Percentiles rank a stretch among this genome's conserved stretches.
Conservation (phyloP, 2,888 invertebrate species). For the Drepana falcataria region DNA sequence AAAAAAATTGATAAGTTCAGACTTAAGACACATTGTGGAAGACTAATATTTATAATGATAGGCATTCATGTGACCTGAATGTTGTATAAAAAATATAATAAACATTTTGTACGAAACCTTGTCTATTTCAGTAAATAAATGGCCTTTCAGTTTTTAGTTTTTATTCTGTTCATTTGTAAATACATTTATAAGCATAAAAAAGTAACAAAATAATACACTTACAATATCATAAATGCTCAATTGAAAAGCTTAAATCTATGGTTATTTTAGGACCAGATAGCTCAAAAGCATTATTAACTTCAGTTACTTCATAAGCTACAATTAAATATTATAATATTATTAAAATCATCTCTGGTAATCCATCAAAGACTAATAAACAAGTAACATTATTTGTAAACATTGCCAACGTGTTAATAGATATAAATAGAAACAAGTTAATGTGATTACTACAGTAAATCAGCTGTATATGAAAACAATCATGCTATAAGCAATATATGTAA, state of each 20-base stretch:
- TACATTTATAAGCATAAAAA: constrained; percentile 18
- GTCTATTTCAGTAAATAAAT: constrained; percentile 12
- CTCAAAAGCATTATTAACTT: neutral
- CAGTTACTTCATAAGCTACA: constrained; percentile 10
- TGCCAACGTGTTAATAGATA: no score
- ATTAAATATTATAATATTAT: neutral
- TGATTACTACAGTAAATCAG: no score
- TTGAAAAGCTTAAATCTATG: neutral
- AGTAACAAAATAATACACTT: constrained; percentile 11
- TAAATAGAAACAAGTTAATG: no score
- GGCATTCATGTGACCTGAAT: constrained; percentile 32
- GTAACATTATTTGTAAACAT: neutral
- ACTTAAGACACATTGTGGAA: constrained; percentile 32
- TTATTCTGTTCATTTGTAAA: constrained; percentile 7
- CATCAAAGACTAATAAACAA: neutral
- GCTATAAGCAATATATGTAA: neutral
- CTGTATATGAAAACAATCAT: neutral
- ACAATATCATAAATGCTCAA: constrained; percentile 1
- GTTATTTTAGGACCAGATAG: neutral
- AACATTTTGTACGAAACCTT: constrained; percentile 4
- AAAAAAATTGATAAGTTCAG: constrained; percentile 16
- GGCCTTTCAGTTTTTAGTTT: neutral
- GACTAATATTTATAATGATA: constrained; percentile 34
- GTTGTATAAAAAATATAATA: constrained; percentile 18
- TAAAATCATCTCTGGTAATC: neutral